phyloP scores from a whole-genome alignment of 2,797 vertebrate species.

The Manis pentadactyla region DNA sequence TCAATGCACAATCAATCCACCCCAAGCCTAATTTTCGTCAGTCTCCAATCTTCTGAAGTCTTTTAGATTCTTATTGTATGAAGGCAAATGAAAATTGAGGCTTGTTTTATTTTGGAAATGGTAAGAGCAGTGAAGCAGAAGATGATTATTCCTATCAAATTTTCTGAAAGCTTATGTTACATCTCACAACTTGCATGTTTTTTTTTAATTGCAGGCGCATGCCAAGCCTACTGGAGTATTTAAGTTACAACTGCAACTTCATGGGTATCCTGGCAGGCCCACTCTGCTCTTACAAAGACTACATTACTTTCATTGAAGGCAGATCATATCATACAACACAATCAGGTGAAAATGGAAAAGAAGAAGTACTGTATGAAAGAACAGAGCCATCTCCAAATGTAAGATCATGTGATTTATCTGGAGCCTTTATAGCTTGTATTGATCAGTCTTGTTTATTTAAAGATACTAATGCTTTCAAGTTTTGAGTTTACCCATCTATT shows the following conservation, averaged over 20 bases:
- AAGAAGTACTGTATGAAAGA: constrained; percentile 91
- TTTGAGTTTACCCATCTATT: neutral
- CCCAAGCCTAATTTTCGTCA: too few relatives aligned
- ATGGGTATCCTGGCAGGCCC: constrained; percentile 98
- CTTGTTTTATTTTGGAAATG: neutral
- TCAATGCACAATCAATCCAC: too few relatives aligned
- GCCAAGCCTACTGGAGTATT: constrained; percentile 97
- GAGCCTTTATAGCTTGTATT: constrained; percentile 41
- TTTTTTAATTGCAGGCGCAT: constrained; percentile 91
- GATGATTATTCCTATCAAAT: neutral
- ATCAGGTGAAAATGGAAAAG: constrained; percentile 92
- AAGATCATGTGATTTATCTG: constrained; percentile 79
- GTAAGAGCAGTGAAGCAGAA: neutral
- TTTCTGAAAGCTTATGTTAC: constrained; percentile 29
- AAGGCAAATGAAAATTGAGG: neutral
- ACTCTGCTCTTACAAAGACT: constrained; percentile 98
- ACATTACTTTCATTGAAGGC: constrained; percentile 97
- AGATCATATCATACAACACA: constrained; percentile 90
- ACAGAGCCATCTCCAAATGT: constrained; percentile 96
- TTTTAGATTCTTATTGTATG: neutral
- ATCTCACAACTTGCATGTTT: constrained; percentile 84
- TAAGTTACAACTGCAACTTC: constrained; percentile 99
- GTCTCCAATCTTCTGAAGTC: too few relatives aligned
- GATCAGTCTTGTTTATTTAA: constrained; percentile 72
- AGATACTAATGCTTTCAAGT: constrained; percentile 64